Conservation (phyloP, 2,113 vertebrate genomes). For the Litocranius walleri region DNA sequence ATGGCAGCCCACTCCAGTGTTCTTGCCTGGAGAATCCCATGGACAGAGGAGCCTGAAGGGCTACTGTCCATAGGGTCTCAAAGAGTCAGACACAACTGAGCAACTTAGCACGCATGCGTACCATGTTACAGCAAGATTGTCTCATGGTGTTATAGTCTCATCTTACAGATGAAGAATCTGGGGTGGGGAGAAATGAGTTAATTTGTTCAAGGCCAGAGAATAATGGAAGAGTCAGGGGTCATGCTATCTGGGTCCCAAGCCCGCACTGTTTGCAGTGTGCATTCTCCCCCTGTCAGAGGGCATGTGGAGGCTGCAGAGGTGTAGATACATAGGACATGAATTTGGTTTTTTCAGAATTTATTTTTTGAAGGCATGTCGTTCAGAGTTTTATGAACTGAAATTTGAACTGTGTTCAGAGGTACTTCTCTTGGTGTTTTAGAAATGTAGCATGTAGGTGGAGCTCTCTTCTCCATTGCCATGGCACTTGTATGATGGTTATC, state of each 20-base stretch:
- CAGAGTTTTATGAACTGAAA: not conserved
- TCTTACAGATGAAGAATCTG: not conserved
- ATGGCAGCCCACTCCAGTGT: not conserved
- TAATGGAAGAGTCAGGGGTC: not conserved
- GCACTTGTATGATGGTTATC: not conserved
- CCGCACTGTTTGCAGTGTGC: rapidly evolving
- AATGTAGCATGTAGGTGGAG: not conserved
- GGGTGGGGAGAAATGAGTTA: not conserved
- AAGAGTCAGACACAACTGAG: not conserved
- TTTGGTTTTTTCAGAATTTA: not conserved
- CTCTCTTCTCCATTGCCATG: not conserved
- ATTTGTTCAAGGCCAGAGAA: not conserved
- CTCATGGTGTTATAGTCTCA: not conserved
- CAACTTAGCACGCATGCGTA: not conserved
- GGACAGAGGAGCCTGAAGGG: not conserved
- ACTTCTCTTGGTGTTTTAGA: not conserved
- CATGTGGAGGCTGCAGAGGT: no score
- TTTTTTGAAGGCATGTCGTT: not conserved
- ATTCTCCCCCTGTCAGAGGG: rapidly evolving
- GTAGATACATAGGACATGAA: rapidly evolving
- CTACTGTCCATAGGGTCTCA: not conserved
- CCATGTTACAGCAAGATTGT: not conserved
- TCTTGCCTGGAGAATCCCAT: not conserved
- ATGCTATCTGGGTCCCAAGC: not conserved
- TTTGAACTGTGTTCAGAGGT: not conserved